phyloP scores from a whole-genome alignment of 2,797 vertebrate species.

The Monodelphis domestica region DNA sequence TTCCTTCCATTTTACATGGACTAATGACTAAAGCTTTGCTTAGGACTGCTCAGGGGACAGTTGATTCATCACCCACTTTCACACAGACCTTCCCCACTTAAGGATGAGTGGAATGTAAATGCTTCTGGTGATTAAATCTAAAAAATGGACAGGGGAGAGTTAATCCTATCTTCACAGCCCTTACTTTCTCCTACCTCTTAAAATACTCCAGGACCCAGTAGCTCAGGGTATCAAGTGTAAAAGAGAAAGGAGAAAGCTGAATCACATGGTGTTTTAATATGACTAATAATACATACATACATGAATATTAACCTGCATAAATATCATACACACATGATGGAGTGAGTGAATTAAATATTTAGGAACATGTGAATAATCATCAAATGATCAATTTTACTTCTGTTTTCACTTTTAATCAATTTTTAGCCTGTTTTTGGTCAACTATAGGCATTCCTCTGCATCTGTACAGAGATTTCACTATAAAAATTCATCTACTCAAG shows the following conservation, averaged over 20 bases:
- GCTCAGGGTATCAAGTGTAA: background rate
- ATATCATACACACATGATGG: background rate
- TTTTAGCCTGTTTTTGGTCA: background rate
- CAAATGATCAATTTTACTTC: background rate
- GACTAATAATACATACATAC: background rate
- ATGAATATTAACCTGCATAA: too few relatives aligned
- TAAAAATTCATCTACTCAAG: constrained; percentile 9
- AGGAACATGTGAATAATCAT: background rate
- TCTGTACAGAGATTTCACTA: background rate
- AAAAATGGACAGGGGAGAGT: too few relatives aligned
- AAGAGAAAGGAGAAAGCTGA: background rate
- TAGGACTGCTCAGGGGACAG: too few relatives aligned
- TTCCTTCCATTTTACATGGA: too few relatives aligned
- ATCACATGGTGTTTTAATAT: constrained; percentile 27
- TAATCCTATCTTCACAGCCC: too few relatives aligned
- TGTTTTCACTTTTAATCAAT: constrained; percentile 28
- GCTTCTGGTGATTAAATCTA: too few relatives aligned
- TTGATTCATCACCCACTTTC: too few relatives aligned
- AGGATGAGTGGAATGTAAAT: too few relatives aligned
- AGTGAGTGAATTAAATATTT: background rate
- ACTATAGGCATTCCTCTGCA: constrained; percentile 20
- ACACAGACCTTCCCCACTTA: too few relatives aligned
- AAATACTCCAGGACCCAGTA: background rate
- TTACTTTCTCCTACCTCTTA: background rate
- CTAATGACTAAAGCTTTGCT: too few relatives aligned